These are phyloP conservation scores for Monochamus alternatus DNA, from an alignment of 2,888 invertebrate species.

Conservation along the genomic window DNA sequence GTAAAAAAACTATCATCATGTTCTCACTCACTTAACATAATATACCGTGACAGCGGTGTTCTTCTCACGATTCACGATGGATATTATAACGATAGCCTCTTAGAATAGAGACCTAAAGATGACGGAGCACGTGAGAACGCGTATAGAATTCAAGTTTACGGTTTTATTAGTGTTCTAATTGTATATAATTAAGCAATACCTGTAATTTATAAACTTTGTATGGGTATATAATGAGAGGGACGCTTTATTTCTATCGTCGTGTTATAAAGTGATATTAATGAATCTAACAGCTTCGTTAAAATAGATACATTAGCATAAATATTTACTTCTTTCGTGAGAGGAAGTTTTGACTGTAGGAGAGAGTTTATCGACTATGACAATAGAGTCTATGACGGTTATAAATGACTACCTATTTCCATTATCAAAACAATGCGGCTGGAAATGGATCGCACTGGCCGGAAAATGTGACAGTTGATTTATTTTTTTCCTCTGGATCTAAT, in stretches of 20 bases:
- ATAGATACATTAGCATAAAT: background rate
- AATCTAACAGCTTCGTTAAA: conserved; percentile 4
- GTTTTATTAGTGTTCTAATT: conserved; percentile 35
- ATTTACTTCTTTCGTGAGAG: background rate
- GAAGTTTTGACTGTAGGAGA: no score
- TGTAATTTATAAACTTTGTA: conserved; percentile 27
- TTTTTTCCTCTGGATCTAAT: no score
- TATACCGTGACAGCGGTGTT: background rate
- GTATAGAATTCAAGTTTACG: conserved; percentile 35
- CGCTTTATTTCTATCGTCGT: background rate
- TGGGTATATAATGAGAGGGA: conserved; percentile 18
- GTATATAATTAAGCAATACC: conserved; percentile 35
- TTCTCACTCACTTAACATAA: conserved; percentile 1
- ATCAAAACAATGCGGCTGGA: no score
- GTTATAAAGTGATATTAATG: background rate
- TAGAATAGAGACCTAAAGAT: conserved; percentile 28
- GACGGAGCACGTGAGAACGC: conserved; percentile 34
- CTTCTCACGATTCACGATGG: conserved; percentile 41
- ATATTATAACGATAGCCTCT: conserved; percentile 23
- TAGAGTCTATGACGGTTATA: no score
- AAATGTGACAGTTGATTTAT: no score
- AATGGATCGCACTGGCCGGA: no score
- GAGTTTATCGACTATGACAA: no score
- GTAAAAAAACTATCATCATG: background rate
- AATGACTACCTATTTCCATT: no score